phyloP scores from a whole-genome alignment of 2,888 invertebrate species.

The Drosophila quasianomalipes region DNA sequence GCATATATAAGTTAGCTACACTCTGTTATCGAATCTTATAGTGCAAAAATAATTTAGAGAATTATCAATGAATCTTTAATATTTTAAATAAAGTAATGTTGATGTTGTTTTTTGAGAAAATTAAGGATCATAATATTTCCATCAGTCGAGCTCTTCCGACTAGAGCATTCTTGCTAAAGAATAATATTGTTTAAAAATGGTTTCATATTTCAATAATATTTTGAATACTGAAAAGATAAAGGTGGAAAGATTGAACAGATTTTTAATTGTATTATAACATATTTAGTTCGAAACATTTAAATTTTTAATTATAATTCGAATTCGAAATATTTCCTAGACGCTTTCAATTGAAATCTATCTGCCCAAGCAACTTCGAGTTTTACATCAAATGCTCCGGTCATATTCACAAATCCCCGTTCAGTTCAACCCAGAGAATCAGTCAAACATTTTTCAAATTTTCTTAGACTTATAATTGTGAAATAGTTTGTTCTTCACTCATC shows the following conservation, averaged over 20 bases:
- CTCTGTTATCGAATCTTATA: not conserved
- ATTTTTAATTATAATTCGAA: no score
- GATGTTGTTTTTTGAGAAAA: no score
- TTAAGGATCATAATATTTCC: not conserved
- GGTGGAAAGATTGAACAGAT: no score
- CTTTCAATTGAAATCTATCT: not conserved
- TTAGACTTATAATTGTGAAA: slow-evolving; percentile 1
- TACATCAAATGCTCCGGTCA: not conserved
- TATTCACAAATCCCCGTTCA: not conserved
- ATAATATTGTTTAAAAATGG: not conserved
- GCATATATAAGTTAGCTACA: not conserved
- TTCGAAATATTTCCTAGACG: not conserved
- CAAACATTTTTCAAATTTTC: slow-evolving; percentile 23
- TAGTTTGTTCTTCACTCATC: not conserved
- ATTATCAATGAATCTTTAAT: not conserved
- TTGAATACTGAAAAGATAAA: not conserved
- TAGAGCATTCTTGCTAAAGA: not conserved
- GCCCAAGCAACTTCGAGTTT: slow-evolving; percentile 1
- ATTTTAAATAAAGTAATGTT: not conserved
- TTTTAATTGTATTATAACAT: no score
- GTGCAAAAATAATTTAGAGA: not conserved
- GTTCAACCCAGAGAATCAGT: slow-evolving; percentile 6
- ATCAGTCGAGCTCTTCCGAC: not conserved
- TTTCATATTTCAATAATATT: not conserved
- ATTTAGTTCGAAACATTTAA: no score